phyloP scores from a whole-genome alignment of 2,113 vertebrate genomes.

The Tachuris rubrigastra region DNA sequence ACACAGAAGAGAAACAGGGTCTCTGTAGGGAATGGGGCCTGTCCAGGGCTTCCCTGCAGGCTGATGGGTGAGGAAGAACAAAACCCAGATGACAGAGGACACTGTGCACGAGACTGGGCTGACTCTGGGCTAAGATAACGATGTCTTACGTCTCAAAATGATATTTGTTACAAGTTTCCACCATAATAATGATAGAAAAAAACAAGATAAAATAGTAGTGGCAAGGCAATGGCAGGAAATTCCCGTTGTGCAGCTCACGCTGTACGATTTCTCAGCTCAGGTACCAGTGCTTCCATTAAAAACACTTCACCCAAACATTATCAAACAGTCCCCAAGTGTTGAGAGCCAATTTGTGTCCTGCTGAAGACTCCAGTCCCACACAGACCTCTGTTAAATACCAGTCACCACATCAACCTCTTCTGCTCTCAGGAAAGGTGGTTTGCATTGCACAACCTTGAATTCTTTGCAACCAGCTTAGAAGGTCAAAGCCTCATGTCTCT shows the following conservation, averaged over 20 bases:
- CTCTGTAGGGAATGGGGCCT: fast-evolving
- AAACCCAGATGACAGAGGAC: neutral
- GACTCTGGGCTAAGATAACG: neutral
- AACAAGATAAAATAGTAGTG: neutral
- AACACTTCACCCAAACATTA: neutral
- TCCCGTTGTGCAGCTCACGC: fast-evolving
- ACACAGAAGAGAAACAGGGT: neutral
- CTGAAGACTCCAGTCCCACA: neutral
- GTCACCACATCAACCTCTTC: neutral
- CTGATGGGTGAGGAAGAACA: neutral
- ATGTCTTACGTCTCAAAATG: neutral
- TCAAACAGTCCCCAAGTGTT: neutral
- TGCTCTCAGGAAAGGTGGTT: neutral
- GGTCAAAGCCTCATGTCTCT: neutral
- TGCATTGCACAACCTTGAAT: neutral
- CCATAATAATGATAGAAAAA: neutral
- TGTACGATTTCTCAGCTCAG: neutral
- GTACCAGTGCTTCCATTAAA: neutral
- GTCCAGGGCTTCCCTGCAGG: neutral
- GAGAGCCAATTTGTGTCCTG: neutral
- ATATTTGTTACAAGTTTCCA: neutral
- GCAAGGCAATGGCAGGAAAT: neutral
- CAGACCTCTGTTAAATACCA: neutral
- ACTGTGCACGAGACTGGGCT: fast-evolving
- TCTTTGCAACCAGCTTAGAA: neutral